Evolutionary conservation across 1,140 invertebrate genomes (phyloP).

Genomic region (Zaprionus taronus): DNA sequence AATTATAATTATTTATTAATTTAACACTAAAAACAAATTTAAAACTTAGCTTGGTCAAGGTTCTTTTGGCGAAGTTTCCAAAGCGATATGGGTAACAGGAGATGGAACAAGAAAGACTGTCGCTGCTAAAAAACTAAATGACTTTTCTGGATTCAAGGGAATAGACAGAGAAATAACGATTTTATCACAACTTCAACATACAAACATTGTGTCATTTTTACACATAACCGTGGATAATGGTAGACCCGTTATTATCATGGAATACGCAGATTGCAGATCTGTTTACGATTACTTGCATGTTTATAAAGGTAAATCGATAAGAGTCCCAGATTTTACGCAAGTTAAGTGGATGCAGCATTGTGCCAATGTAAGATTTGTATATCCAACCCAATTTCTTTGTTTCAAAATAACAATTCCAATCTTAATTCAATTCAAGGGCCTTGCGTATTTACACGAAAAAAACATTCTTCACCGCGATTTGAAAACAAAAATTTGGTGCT

Average conservation of each 20-base stretch:
- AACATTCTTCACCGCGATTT: not conserved
- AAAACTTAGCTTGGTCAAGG: not conserved
- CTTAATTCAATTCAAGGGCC: not conserved
- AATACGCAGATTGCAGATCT: slow-evolving; percentile 16
- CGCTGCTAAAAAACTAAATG: not conserved
- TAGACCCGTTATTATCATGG: not conserved
- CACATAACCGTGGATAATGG: not conserved
- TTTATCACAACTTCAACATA: not conserved
- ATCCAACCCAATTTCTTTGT: not conserved
- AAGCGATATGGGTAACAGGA: not conserved
- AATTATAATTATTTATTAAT: no score
- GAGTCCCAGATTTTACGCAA: no score
- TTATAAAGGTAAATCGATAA: no score
- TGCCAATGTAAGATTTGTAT: not conserved
- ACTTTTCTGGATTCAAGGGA: not conserved
- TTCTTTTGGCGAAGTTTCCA: not conserved
- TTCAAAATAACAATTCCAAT: not conserved
- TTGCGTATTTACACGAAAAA: slow-evolving; percentile 2
- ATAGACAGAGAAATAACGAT: not conserved
- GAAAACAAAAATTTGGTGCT: slow-evolving; percentile 13
- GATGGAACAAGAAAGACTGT: not conserved
- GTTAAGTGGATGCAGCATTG: slow-evolving; percentile 7
- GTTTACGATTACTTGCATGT: not conserved
- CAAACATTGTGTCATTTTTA: not conserved
- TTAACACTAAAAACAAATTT: no score